phyloP scores from a whole-genome alignment of 2,113 vertebrate species.

The Chaetura pelagica region DNA sequence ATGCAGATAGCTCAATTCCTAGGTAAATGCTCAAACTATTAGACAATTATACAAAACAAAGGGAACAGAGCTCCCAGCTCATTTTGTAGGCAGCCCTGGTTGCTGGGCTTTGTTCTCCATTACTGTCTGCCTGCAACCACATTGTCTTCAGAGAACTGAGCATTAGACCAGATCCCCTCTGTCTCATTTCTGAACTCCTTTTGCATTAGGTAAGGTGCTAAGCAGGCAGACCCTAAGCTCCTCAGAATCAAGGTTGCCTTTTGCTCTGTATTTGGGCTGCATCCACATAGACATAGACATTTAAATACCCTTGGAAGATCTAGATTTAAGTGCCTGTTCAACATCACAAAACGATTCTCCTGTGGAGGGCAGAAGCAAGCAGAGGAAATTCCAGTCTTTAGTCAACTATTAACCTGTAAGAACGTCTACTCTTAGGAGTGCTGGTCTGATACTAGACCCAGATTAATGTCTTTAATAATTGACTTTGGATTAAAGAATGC shows the following conservation, averaged over 20 bases:
- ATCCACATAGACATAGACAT: background rate
- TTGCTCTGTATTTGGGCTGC: background rate
- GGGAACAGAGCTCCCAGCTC: background rate
- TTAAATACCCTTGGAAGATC: background rate
- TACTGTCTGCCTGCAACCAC: background rate
- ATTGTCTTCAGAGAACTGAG: background rate
- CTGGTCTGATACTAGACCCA: background rate
- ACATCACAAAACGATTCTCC: background rate
- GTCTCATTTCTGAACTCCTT: background rate
- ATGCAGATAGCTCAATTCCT: background rate
- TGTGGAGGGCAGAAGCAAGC: background rate
- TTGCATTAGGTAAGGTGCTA: background rate
- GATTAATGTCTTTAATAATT: conserved; percentile 10
- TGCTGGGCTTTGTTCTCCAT: background rate
- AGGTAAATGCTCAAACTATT: background rate
- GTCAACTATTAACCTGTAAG: conserved; percentile 17
- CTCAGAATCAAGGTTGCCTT: background rate
- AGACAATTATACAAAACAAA: background rate
- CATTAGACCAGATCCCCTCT: background rate
- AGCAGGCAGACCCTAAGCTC: background rate
- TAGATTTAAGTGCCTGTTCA: background rate
- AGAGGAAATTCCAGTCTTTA: background rate
- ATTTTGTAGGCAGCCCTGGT: accelerated
- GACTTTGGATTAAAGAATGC: background rate
- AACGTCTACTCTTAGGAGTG: background rate